phyloP scores from a whole-genome alignment of 2,888 invertebrate species.

The Caenorhabditis sp. region DNA sequence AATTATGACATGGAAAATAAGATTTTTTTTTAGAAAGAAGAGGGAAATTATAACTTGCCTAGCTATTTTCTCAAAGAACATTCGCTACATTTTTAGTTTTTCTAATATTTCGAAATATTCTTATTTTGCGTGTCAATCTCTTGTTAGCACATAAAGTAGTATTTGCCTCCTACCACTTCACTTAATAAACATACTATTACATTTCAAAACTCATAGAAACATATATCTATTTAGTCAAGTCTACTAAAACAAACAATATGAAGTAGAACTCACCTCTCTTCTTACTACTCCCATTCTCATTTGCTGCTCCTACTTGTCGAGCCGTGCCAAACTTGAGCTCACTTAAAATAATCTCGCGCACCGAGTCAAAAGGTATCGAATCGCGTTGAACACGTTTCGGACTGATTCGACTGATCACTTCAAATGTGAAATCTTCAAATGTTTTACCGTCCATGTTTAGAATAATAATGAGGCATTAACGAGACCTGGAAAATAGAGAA shows the following conservation, averaged over 20 bases:
- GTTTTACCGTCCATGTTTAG: slow-evolving; percentile 10
- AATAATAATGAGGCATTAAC: background rate
- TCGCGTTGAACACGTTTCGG: slow-evolving; percentile 27
- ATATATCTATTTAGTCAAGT: background rate
- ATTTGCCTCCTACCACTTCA: too few relatives aligned
- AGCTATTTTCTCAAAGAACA: too few relatives aligned
- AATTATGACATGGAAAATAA: too few relatives aligned
- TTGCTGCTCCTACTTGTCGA: background rate
- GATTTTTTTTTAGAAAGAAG: too few relatives aligned
- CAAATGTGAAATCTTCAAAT: slow-evolving; percentile 34
- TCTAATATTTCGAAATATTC: too few relatives aligned
- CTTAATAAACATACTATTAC: background rate
- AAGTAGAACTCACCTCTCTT: background rate
- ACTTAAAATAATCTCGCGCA: slow-evolving; percentile 28
- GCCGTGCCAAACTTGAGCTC: slow-evolving; percentile 8
- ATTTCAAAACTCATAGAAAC: slow-evolving; percentile 2
- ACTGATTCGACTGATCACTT: slow-evolving; percentile 30
- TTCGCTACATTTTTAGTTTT: too few relatives aligned
- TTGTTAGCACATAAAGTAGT: too few relatives aligned
- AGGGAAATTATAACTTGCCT: too few relatives aligned
- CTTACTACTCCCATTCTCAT: background rate
- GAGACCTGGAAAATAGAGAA: background rate
- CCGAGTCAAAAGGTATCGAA: slow-evolving; percentile 37
- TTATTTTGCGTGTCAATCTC: too few relatives aligned
- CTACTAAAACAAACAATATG: background rate